Evolutionary conservation across 1,140 invertebrate species (phyloP), one percentile per base, ranked within the genome.

Genomic region (Formica exsecta): DNA sequence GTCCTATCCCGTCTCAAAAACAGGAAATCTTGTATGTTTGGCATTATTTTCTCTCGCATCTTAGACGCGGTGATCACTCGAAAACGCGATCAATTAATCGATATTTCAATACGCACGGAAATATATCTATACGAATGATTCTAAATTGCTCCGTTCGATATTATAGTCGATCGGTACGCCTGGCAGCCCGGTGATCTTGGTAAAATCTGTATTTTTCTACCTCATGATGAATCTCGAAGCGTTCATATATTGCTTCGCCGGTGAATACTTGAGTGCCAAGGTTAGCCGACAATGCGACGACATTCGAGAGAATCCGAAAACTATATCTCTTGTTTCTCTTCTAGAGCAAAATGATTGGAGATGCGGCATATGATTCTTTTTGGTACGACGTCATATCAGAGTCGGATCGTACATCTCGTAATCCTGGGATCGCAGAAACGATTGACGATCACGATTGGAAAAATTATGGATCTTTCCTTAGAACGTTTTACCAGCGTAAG

Each of bases 251-350:
- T 87, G 81, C 48, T 85, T 73, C 22, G 86, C 74, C 3, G 86
- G 86, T 54, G 81, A 87, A 87, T 87, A 85, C 22, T 29, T 87
- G 11, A 87, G 0, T 13, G 61, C 62, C 16, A 87, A 87, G 74
- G 87, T 87, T 61, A n/a, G 86, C 8, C 6, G 5, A 44, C 16
- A 64, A 48, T 6, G 7, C 22, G 5, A 19, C 11, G 25, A 4
- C 11, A 65, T 11, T 22, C 7, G 11, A 1, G 19, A 16, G 22
- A 32, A 59, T 36, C 2, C 1, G 4, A 22, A 38, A 44, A 32
- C 3, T 79, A 3, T 19, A 25, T 51, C 6, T 38, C 1, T 51
- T 54, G 3, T 7, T 54, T 54, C 6, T 7, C 2, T 86, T 70
- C 7, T 22, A 87, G 81, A 77, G 86, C 32, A 13, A 57, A 64